These are phyloP conservation scores for Leucania comma DNA, from an alignment of 2,888 invertebrate species.

Conservation along the genomic window DNA sequence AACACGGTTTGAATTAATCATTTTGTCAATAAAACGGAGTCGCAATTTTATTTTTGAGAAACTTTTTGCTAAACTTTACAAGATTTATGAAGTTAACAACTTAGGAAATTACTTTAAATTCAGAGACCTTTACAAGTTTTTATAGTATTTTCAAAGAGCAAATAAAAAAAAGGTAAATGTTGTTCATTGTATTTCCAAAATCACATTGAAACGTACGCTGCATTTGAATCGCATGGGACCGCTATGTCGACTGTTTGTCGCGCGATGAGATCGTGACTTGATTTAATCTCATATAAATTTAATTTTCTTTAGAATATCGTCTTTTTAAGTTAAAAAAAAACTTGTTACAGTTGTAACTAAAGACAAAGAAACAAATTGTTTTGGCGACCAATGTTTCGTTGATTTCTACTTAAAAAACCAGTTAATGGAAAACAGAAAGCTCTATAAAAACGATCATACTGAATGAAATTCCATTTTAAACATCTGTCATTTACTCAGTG, in stretches of 20 bases:
- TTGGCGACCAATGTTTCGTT: slow-evolving; percentile 26
- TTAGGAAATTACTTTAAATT: not conserved
- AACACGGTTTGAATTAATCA: slow-evolving; percentile 81
- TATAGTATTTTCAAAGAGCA: no score
- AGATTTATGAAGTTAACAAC: slow-evolving; percentile 1
- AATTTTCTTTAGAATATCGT: slow-evolving; percentile 23
- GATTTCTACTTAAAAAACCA: slow-evolving; percentile 39
- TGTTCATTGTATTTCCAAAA: slow-evolving; percentile 22
- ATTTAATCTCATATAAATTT: slow-evolving; percentile 53
- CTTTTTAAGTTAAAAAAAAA: slow-evolving; percentile 39
- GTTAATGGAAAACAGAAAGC: slow-evolving; percentile 62
- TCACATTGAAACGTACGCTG: slow-evolving; percentile 17
- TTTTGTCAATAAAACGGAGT: slow-evolving; percentile 61
- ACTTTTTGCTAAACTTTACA: slow-evolving; percentile 47
- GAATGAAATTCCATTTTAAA: slow-evolving; percentile 47
- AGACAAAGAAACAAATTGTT: slow-evolving; percentile 33
- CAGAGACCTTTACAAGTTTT: no score
- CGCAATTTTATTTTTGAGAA: slow-evolving; percentile 67
- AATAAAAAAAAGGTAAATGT: not conserved
- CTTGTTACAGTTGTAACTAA: slow-evolving; percentile 29
- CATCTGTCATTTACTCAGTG: slow-evolving; percentile 10
- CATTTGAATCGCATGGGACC: slow-evolving; percentile 47
- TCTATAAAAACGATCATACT: slow-evolving; percentile 42
- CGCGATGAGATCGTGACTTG: slow-evolving; percentile 48
- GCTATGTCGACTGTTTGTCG: slow-evolving; percentile 39